Evolutionary conservation across 2,113 vertebrate species (phyloP), one percentile per base, ranked within the genome.

Genomic region (Mugil cephalus): DNA sequence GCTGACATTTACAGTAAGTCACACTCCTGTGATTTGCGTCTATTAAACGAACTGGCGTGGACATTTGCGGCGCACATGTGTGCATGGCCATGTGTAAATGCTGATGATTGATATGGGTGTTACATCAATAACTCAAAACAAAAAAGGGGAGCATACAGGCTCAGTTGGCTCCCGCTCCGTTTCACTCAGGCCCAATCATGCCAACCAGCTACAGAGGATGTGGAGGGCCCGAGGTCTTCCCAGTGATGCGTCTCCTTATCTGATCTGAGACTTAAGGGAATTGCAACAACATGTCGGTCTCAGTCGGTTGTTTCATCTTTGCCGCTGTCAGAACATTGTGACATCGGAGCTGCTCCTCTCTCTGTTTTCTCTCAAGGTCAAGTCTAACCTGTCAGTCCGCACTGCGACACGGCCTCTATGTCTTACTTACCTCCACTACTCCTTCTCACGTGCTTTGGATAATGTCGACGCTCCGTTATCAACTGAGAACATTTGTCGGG

Each of bases 111-210:
- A 74, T 52, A 50, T 59, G 11, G 1, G 55, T 52, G 30, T 56
- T 60, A 53, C 3, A 69, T 69, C 54, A 72, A 77, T 79, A 40
- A 24, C 47, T 69, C n/a, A 66, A 71, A n/a, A 76, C 63, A 58
- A 77, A 70, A 18, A 69, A 58, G 21, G 60, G 10, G 54, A 53
- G 40, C 46, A 15, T 51, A 21, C 47, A 34, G 4, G 19, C 48
- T 74, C 1, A 39, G 18, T 59, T 66, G 62, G 54, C 67, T 76
- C 13, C 4, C 14, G 36, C 68, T 81, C 60, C 7, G 24, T 55
- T 74, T 81, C 51, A 15, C 54, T 85, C 77, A 74, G 72, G 86
- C 79, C 78, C 62, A 21, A 60, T 88, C 77, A 75, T 80, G 76
- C 74, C 75, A 78, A 10, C 68, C 76, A 75, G 46, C 68, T 65